Base-by-base conservation (phyloP, 2,888 invertebrate genomes). In the Pseudococcus viburni region DNA sequence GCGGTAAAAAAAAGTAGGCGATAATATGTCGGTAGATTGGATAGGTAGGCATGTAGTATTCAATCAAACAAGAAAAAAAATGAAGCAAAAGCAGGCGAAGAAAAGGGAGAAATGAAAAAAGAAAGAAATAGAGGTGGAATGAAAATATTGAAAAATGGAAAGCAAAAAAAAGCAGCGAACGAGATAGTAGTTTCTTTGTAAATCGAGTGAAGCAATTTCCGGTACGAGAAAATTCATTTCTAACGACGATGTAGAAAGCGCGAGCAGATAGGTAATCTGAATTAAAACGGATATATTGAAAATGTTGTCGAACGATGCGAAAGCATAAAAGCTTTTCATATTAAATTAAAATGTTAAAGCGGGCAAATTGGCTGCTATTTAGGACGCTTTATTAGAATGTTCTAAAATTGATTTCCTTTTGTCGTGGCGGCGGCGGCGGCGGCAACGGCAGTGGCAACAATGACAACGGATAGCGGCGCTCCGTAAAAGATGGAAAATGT, bases 261-360 rank as follows among this genome's bases (percentile, higher is more conserved):
- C 51, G 51, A 17, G 51, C 51, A 17, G 51, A 51, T 51, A 51
- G 51, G 51, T 77, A 77, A 77, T 77, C 77, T 77, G 33, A 77
- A 77, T 39, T 77, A 39, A 77, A 77, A 77, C 77, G 77, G 77
- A 77, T 77, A 26, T 77, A 77, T 33, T 77, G 77, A 77, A 77
- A 77, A 77, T 77, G 77, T 26, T 77, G 39, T 77, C 77, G 77
- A 77, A 77, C 77, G 39, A 22, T 39, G 77, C 33, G 77, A 77
- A 77, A 77, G 77, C 77, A 77, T 77, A 77, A 77, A 77, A 77
- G 77, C 77, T 77, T 77, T n/a, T 77, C 77, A 77, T 77, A 77
- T 77, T 77, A 39, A 77, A 77, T 77, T 77, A 77, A 77, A 77
- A 77, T 77, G 77, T 77, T 77, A 77, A 77, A 77, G 39, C 9